Conservation (phyloP, 2,888 invertebrate genomes). For the Latrodectus elegans region DNA sequence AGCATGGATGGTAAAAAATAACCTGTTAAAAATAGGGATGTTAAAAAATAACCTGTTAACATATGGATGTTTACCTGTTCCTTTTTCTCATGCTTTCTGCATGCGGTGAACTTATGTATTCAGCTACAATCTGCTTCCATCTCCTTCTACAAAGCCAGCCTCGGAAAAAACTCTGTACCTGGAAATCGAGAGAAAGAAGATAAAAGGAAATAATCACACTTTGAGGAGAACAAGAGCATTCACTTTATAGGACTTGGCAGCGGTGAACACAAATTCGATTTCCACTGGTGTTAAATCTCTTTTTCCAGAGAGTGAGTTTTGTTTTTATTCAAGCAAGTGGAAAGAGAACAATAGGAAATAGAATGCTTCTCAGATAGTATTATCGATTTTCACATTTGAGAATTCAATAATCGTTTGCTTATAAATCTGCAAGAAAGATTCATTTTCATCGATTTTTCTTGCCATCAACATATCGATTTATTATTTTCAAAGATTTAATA, state of each 20-base stretch:
- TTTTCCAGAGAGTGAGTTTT: not conserved
- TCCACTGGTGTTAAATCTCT: not conserved
- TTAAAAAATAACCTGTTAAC: not conserved
- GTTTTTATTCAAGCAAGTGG: not conserved
- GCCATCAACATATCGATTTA: too few relatives aligned
- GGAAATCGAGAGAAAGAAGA: not conserved
- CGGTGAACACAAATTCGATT: constrained; percentile 22
- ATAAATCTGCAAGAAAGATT: not conserved
- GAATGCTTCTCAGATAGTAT: not conserved
- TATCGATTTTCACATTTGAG: not conserved
- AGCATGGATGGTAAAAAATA: not conserved
- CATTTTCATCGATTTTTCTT: too few relatives aligned
- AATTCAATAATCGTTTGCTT: not conserved
- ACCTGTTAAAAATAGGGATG: not conserved
- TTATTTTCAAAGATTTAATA: too few relatives aligned
- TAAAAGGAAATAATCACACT: not conserved
- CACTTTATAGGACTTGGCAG: not conserved
- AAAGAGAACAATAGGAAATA: not conserved
- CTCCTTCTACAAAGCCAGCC: constrained; percentile 93
- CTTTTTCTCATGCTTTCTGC: constrained; percentile 94
- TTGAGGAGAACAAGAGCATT: not conserved
- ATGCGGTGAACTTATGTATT: constrained; percentile 94
- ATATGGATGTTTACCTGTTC: constrained; percentile 81
- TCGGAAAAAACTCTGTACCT: constrained; percentile 90
- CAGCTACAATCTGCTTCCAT: constrained; percentile 96